Percentiles rank a stretch among this genome's conserved stretches.
Evolutionary conservation across 2,113 vertebrate genomes (phyloP).

Genomic region (Sprattus sprattus): DNA sequence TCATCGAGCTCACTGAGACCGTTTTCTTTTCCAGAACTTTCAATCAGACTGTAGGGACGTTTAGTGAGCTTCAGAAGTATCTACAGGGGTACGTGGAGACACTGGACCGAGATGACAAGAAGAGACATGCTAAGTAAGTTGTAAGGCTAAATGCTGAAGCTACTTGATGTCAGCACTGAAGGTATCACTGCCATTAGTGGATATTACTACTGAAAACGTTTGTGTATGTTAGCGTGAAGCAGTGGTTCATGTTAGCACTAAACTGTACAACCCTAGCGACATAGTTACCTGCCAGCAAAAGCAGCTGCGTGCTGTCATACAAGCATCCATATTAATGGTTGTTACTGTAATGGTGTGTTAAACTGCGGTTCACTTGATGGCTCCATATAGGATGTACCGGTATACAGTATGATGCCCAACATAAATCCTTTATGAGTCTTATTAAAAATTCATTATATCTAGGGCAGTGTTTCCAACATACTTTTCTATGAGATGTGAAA

Average conservation of each 20-base stretch:
- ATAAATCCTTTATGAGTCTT: neutral
- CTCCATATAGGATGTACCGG: neutral
- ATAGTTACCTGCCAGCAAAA: neutral
- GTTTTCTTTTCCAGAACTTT: constrained; percentile 64
- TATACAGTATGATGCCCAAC: neutral
- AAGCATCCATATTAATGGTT: neutral
- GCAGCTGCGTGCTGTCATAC: neutral
- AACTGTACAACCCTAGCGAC: neutral
- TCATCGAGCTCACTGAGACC: constrained; percentile 63
- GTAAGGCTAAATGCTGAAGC: neutral
- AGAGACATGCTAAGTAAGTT: constrained; percentile 69
- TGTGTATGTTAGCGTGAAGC: too few relatives aligned
- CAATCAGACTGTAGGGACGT: constrained; percentile 75
- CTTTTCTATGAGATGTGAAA: neutral
- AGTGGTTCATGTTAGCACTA: too few relatives aligned
- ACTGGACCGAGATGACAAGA: constrained; percentile 72
- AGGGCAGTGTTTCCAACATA: neutral
- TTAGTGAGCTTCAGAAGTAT: constrained; percentile 74
- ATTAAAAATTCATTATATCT: neutral
- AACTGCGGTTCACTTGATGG: neutral
- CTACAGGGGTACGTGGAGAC: constrained; percentile 75
- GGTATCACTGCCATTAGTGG: too few relatives aligned
- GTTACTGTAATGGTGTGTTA: neutral
- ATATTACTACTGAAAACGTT: neutral
- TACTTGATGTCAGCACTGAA: neutral